Conservation (phyloP, 2,888 invertebrate genomes). For the Tachina lurida region DNA sequence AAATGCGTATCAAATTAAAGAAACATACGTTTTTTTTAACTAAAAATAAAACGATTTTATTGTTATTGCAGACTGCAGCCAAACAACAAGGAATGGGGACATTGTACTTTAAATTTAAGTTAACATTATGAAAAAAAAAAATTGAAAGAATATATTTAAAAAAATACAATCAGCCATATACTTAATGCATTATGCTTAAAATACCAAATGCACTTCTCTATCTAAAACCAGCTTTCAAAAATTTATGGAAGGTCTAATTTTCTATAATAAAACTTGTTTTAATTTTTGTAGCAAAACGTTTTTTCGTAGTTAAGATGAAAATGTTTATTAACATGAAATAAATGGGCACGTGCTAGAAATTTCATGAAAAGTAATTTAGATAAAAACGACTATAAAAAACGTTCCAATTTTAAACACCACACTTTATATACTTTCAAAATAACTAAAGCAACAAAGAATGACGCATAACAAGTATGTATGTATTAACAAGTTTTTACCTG, state of each 20-base stretch:
- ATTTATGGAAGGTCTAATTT: too few relatives aligned
- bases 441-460: background rate
- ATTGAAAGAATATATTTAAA: background rate
- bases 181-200: background rate
- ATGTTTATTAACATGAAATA: background rate
- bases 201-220: too few relatives aligned
- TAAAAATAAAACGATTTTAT: constrained; percentile 41
- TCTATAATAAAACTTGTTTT: background rate
- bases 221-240: too few relatives aligned
- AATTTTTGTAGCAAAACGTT: background rate
- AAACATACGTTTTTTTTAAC: constrained; percentile 1
- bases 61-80: constrained; percentile 14
- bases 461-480: background rate
- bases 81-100: background rate
- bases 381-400: background rate
- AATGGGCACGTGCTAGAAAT: constrained; percentile 2
- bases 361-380: background rate
- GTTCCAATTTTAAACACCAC: background rate
- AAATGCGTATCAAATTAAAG: constrained; percentile 18
- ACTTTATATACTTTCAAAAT: background rate
- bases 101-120: constrained; percentile 2
- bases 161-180: background rate
- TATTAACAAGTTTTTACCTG: constrained; percentile 13
- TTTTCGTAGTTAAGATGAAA: background rate
- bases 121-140: background rate